These are phyloP conservation scores for Epinephelus fuscoguttatus DNA, from an alignment of 2,113 vertebrate species.

Conservation along the genomic window DNA sequence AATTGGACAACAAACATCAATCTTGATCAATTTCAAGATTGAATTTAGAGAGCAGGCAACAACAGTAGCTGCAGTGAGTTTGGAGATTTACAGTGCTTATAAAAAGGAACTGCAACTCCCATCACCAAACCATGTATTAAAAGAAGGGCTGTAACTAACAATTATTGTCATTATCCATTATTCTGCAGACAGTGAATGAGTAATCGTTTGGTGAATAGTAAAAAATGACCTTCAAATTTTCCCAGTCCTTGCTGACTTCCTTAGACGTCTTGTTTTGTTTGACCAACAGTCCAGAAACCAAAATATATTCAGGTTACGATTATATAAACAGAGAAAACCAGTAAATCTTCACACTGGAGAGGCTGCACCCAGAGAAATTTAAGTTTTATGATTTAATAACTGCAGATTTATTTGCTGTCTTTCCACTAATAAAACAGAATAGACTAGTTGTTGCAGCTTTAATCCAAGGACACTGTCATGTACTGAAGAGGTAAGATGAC, in stretches of 20 bases:
- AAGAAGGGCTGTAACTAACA: background rate
- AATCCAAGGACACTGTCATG: background rate
- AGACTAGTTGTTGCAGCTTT: background rate
- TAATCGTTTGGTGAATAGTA: too few species aligned
- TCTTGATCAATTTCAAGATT: conserved; percentile 22
- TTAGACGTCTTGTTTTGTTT: background rate
- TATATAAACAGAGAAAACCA: background rate
- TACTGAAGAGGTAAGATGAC: background rate
- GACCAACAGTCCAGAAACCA: background rate
- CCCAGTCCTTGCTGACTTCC: too few species aligned
- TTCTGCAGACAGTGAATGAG: background rate
- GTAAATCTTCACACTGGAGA: background rate
- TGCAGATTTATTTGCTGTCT: background rate
- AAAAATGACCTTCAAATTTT: background rate
- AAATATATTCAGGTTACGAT: background rate
- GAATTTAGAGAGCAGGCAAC: conserved; percentile 1
- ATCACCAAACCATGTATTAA: background rate
- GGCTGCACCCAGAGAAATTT: too few species aligned
- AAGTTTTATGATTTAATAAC: background rate
- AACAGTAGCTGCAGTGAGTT: background rate
- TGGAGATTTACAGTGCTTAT: background rate
- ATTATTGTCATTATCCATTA: background rate
- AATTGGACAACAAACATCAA: conserved; percentile 10
- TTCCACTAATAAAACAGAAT: background rate
- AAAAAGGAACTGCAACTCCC: background rate